Evolutionary conservation across 2,888 invertebrate species (phyloP).

Genomic region (Myopa testacea): DNA sequence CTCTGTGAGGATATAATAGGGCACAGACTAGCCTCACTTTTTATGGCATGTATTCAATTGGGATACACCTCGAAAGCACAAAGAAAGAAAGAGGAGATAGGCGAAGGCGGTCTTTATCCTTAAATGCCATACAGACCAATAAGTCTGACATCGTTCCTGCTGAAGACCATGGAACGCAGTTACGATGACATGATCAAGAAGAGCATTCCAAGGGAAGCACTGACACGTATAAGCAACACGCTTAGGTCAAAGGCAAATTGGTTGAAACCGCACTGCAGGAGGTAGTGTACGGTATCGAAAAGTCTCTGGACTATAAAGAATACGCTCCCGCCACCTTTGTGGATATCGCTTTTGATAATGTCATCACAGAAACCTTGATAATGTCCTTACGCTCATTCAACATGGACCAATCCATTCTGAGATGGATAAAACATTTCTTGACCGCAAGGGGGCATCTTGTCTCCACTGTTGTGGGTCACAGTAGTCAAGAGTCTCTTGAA

Average conservation of each 20-base stretch:
- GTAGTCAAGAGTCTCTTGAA: neutral
- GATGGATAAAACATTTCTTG: constrained; percentile 4
- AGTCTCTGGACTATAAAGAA: neutral
- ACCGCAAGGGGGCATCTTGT: neutral
- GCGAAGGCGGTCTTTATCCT: neutral
- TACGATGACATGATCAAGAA: neutral
- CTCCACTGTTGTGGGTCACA: neutral
- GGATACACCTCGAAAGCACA: neutral
- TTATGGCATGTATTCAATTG: neutral
- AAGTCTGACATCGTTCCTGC: neutral
- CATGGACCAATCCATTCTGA: neutral
- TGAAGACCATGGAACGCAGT: neutral
- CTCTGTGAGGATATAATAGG: neutral
- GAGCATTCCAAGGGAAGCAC: neutral
- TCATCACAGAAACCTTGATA: neutral
- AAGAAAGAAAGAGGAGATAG: too few relatives aligned
- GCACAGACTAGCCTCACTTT: neutral
- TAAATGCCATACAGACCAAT: neutral
- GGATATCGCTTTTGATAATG: neutral
- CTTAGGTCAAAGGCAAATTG: neutral
- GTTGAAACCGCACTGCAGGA: neutral
- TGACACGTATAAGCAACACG: constrained; percentile 7
- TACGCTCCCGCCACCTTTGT: neutral
- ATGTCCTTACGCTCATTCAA: neutral
- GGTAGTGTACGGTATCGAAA: neutral